Conservation (phyloP, 2,797 vertebrate genomes). For the Pelochelys cantorii region DNA sequence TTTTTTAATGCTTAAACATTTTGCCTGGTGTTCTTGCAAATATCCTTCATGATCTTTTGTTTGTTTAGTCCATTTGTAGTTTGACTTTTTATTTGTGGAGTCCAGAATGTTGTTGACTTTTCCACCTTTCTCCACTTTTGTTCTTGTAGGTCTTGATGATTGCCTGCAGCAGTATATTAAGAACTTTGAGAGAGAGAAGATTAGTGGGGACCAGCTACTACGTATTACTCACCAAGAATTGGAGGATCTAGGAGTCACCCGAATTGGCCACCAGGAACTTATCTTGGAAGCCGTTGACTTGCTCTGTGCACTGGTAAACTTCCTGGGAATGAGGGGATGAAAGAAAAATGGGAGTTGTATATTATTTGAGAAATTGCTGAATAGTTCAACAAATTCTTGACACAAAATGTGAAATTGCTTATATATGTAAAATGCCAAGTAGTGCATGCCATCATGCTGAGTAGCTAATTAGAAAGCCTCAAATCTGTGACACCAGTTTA, state of each 20-base stretch:
- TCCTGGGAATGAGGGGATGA: neutral
- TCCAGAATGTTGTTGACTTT: conserved; percentile 5
- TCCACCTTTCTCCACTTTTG: conserved; percentile 4
- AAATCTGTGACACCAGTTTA: too few species aligned
- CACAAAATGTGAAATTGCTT: neutral
- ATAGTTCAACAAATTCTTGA: neutral
- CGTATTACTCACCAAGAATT: conserved; percentile 97
- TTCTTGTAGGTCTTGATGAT: conserved; percentile 92
- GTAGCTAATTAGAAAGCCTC: neutral
- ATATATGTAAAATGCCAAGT: conserved; percentile 1
- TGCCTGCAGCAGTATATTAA: conserved; percentile 97
- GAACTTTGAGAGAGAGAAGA: conserved; percentile 95
- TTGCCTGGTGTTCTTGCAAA: neutral
- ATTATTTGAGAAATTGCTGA: neutral
- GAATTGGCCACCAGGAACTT: conserved; percentile 97
- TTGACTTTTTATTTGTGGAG: neutral
- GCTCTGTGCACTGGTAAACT: conserved; percentile 94
- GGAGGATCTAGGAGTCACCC: conserved; percentile 95
- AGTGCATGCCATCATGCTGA: conserved; percentile 6
- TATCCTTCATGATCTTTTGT: neutral
- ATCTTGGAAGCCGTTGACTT: conserved; percentile 97
- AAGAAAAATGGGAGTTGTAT: neutral
- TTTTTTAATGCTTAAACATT: neutral
- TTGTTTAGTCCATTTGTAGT: neutral
- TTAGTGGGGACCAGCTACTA: conserved; percentile 94